These are phyloP conservation scores for Heliconius sara DNA, from an alignment of 2,888 invertebrate species.

Conservation along the genomic window DNA sequence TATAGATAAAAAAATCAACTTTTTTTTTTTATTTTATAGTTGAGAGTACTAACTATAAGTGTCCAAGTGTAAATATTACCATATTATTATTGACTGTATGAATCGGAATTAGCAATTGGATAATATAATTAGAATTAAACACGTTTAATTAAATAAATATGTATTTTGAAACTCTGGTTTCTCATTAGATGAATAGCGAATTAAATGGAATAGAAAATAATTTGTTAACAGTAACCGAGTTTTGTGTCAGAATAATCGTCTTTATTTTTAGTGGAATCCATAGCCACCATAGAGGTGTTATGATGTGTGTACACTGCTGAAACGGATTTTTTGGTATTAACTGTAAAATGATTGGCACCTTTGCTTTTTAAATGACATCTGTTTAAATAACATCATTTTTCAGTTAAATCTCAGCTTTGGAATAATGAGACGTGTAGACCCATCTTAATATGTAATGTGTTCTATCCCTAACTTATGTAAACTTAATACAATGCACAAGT, in stretches of 20 bases:
- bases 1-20: neutral
- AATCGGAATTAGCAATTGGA: slow-evolving; percentile 21
- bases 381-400: slow-evolving; percentile 3
- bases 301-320: slow-evolving; percentile 15
- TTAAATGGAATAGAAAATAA: slow-evolving; percentile 36
- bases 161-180: slow-evolving; percentile 25
- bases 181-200: slow-evolving; percentile 15
- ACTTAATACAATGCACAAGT: slow-evolving; percentile 50
- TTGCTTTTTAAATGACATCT: neutral
- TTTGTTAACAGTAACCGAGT: slow-evolving; percentile 27
- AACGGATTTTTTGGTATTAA: neutral
- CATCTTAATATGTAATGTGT: slow-evolving; percentile 42
- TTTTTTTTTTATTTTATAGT: neutral
- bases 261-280: slow-evolving; percentile 25
- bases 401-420: slow-evolving; percentile 5
- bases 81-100: slow-evolving; percentile 2
- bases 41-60: neutral
- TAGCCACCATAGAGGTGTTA: slow-evolving; percentile 21
- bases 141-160: neutral
- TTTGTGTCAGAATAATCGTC: slow-evolving; percentile 15
- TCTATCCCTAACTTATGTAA: slow-evolving; percentile 36
- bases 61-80: slow-evolving; percentile 18
- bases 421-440: slow-evolving; percentile 30
- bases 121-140: slow-evolving; percentile 15
- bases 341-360: neutral